Evolutionary conservation across 2,113 vertebrate genomes (phyloP).

Genomic region (Gymnocephalus cernua): DNA sequence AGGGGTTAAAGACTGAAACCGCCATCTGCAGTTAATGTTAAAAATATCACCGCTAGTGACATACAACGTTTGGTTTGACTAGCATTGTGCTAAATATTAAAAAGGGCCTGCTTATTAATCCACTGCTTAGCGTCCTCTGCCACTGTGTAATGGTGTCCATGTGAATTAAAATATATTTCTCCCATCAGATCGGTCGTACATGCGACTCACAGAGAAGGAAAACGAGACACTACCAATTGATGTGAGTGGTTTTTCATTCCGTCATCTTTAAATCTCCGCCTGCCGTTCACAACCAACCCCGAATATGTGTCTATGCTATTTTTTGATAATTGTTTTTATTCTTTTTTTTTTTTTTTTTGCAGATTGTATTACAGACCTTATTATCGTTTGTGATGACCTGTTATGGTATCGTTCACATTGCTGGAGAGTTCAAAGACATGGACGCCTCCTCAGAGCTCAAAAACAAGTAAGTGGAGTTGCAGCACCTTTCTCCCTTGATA

Average conservation of each 20-base stretch:
- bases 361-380: conserved; percentile 98
- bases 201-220: conserved; percentile 97
- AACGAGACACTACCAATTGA: conserved; percentile 96
- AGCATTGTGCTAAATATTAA: rapidly evolving
- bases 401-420: conserved; percentile 97
- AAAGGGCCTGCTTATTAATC: rapidly evolving
- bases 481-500: conserved; percentile 8
- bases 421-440: conserved; percentile 97
- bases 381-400: conserved; percentile 95
- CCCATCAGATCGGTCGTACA: conserved; percentile 91
- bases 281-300: too few relatives aligned
- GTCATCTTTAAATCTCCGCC: not conserved
- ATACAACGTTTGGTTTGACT: rapidly evolving
- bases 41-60: rapidly evolving
- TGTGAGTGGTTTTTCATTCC: conserved; percentile 85
- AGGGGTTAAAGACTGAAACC: not conserved
- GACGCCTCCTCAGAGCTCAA: conserved; percentile 97
- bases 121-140: rapidly evolving
- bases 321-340: too few relatives aligned
- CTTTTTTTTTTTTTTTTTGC: conserved; percentile 44
- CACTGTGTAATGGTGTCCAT: not conserved
- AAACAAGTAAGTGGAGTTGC: conserved; percentile 90
- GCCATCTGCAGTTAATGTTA: too few relatives aligned
- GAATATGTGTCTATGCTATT: rapidly evolving
- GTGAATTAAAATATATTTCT: not conserved